Percentiles rank a stretch among this genome's conserved stretches.
Evolutionary conservation across 2,888 invertebrate genomes (phyloP).

Genomic region (Phortica okadai): DNA sequence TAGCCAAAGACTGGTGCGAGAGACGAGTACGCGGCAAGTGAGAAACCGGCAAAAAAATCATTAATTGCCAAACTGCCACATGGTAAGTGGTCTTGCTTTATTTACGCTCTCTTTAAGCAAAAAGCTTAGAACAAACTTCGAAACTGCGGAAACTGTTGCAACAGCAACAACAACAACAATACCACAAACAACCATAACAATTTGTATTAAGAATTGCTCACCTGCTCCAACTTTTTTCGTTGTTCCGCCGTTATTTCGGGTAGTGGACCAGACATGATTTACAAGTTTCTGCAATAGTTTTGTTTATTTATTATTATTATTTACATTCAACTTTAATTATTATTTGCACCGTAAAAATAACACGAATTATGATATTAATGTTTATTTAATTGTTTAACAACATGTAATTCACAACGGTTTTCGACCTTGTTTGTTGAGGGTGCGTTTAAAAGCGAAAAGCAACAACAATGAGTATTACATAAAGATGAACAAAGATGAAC

Average conservation of each 20-base stretch:
- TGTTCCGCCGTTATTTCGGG: conserved; percentile 62
- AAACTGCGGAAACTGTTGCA: conserved; percentile 39
- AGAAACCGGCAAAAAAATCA: conserved; percentile 24
- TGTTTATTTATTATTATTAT: conserved; percentile 43
- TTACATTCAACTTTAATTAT: conserved; percentile 27
- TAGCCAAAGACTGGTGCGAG: not conserved
- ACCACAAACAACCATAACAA: conserved; percentile 37
- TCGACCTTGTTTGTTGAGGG: too few relatives aligned
- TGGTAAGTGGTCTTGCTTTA: too few relatives aligned
- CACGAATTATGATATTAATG: not conserved
- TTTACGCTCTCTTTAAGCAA: too few relatives aligned
- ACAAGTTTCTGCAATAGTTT: conserved; percentile 31
- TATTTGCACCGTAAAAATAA: not conserved
- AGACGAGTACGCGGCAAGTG: not conserved
- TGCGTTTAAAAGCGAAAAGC: too few relatives aligned
- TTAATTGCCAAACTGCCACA: not conserved
- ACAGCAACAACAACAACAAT: conserved; percentile 44
- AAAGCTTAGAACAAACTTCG: too few relatives aligned
- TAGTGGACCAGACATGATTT: conserved; percentile 58
- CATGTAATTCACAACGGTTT: too few relatives aligned
- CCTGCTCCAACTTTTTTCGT: conserved; percentile 59
- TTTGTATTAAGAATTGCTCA: conserved; percentile 44
- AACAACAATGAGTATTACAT: too few relatives aligned
- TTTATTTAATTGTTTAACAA: not conserved
- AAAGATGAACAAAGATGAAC: not conserved